A percentile compares a stretch with the other conserved stretches of the same genome.
Conservation (phyloP, 2,888 invertebrate species). For the Apamea anceps region DNA sequence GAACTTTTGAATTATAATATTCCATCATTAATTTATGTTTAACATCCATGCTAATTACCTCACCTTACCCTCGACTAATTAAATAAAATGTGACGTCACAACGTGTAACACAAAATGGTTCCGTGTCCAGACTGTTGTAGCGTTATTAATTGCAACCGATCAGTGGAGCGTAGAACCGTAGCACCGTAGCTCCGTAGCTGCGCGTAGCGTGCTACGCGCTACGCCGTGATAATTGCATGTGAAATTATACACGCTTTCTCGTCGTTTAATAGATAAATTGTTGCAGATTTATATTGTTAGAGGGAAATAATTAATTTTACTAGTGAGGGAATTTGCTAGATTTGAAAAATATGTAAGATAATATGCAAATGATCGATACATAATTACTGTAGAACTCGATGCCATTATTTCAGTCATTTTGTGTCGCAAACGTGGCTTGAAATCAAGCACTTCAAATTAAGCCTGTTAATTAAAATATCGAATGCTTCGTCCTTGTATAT, state of each 20-base stretch:
- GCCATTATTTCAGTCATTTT: not conserved
- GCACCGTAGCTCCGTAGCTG: conserved; percentile 28
- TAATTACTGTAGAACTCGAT: not conserved
- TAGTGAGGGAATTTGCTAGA: not conserved
- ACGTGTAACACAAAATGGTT: conserved; percentile 26
- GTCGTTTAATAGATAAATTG: conserved; percentile 21
- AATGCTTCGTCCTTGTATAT: no score
- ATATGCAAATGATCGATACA: not conserved
- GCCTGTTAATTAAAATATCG: not conserved
- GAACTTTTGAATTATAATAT: not conserved
- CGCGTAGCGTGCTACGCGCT: conserved; percentile 50
- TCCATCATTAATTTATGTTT: not conserved
- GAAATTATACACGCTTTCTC: conserved; percentile 39
- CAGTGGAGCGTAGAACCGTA: conserved; percentile 57
- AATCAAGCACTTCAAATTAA: not conserved
- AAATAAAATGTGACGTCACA: conserved; percentile 28
- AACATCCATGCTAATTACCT: conserved; percentile 6
- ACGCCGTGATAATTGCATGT: conserved; percentile 51
- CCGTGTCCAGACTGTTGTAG: conserved; percentile 33
- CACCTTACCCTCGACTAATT: conserved; percentile 12
- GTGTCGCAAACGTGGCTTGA: not conserved
- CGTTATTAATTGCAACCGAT: conserved; percentile 60
- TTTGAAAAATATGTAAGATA: not conserved
- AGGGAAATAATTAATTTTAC: not conserved
- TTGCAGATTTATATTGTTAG: conserved; percentile 1